Conservation (phyloP, 2,888 invertebrate species). For the Gandaritis pyraliata region DNA sequence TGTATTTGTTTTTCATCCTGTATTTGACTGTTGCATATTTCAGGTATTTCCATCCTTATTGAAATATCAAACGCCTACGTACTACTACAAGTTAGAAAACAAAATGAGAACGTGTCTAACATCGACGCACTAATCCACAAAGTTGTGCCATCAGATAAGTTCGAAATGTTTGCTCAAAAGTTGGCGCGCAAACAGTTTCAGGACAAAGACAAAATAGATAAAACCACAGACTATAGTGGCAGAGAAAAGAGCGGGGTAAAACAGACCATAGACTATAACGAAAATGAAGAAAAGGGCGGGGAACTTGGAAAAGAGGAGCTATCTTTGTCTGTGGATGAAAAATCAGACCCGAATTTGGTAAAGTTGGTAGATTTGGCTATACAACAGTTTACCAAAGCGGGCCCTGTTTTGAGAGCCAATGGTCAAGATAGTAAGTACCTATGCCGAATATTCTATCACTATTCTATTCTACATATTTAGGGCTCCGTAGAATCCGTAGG, state of each 20-base stretch:
- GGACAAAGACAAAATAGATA: background rate
- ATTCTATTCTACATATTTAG: no score
- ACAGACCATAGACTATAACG: no score
- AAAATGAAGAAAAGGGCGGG: background rate
- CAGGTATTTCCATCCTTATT: slow-evolving; percentile 6
- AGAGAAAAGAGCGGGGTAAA: background rate
- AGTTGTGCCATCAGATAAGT: slow-evolving; percentile 10
- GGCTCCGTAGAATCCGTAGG: no score
- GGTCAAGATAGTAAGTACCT: slow-evolving; percentile 12
- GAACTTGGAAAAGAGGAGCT: background rate
- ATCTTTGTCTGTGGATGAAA: slow-evolving; percentile 9
- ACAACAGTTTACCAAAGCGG: slow-evolving; percentile 1
- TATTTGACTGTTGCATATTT: background rate
- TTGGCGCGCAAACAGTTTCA: slow-evolving; percentile 3
- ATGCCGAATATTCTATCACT: background rate
- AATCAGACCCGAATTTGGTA: slow-evolving; percentile 6
- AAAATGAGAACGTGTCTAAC: slow-evolving; percentile 7
- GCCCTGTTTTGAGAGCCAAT: slow-evolving; percentile 3
- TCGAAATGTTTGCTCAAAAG: slow-evolving; percentile 5
- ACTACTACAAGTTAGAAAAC: slow-evolving; percentile 14
- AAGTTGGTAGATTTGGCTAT: slow-evolving; percentile 8
- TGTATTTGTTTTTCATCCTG: no score
- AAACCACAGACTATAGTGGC: background rate
- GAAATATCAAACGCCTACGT: slow-evolving; percentile 16
- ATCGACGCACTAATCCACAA: slow-evolving; percentile 20